Conservation (phyloP, 2,113 vertebrate genomes). For the Mellivora capensis region DNA sequence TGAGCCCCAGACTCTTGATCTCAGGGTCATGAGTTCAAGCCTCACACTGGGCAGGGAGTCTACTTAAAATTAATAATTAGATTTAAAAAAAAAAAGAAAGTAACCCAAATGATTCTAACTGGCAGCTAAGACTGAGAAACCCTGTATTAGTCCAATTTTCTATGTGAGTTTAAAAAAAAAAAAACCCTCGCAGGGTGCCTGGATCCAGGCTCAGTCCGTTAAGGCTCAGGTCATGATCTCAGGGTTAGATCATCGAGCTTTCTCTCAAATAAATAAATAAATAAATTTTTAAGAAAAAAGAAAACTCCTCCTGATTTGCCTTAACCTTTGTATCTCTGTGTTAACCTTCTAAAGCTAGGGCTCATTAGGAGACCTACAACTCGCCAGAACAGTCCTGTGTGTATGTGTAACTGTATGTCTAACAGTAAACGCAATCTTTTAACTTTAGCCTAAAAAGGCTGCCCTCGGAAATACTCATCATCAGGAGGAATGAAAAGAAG, state of each 20-base stretch:
- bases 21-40: not conserved
- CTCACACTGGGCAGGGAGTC: not conserved
- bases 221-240: not conserved
- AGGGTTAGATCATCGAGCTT: not conserved
- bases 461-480: not conserved
- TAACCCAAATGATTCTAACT: not conserved
- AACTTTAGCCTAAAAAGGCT: not conserved
- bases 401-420: fast-evolving
- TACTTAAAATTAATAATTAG: not conserved
- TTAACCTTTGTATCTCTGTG: not conserved
- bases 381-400: not conserved
- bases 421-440: not conserved
- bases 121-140: not conserved
- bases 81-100: not conserved
- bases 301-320: not conserved
- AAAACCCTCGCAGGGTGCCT: not conserved
- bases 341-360: not conserved
- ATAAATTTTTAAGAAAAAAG: not conserved
- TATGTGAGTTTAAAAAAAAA: not conserved
- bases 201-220: fast-evolving
- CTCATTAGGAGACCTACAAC: not conserved
- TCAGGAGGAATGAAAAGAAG: not conserved
- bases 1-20: too few relatives aligned
- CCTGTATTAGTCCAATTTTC: not conserved
- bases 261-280: not conserved